These are phyloP conservation scores for Phrynocephalus versicolor DNA, from an alignment of 2,113 vertebrate genomes.

Conservation along the genomic window DNA sequence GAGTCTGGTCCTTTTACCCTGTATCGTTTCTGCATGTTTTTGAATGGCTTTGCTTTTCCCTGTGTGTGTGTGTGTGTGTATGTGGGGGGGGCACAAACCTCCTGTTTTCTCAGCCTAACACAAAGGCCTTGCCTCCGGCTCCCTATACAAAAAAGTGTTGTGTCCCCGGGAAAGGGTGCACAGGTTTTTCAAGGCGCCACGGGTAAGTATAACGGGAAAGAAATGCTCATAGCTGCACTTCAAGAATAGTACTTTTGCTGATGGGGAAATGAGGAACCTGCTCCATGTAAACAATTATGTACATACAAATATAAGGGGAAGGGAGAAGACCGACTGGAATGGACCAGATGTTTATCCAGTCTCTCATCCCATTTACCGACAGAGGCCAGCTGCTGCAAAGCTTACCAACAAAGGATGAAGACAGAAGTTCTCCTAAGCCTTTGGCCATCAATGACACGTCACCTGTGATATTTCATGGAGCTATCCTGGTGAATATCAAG, in stretches of 20 bases:
- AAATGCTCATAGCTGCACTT: slow-evolving; percentile 15
- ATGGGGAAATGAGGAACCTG: slow-evolving; percentile 12
- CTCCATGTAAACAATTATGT: slow-evolving; percentile 14
- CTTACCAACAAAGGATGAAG: not conserved
- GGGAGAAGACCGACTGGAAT: not conserved
- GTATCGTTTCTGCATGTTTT: slow-evolving; percentile 61
- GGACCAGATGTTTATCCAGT: not conserved
- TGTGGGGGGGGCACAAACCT: no score
- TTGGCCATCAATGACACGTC: not conserved
- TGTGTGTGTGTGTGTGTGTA: no score
- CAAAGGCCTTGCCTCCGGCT: slow-evolving; percentile 9
- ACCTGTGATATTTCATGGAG: not conserved
- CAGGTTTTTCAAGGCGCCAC: slow-evolving; percentile 1
- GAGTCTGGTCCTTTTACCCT: slow-evolving; percentile 63
- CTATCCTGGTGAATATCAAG: not conserved
- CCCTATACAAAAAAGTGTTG: not conserved
- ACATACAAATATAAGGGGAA: not conserved
- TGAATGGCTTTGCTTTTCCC: slow-evolving; percentile 69
- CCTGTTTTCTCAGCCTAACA: slow-evolving; percentile 27
- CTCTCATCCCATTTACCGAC: not conserved
- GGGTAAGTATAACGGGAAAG: slow-evolving; percentile 25
- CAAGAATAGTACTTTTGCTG: not conserved
- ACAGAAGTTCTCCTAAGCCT: not conserved
- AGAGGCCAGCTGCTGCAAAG: not conserved
- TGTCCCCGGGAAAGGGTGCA: not conserved